These are phyloP conservation scores for Pseudopodoces humilis DNA, from an alignment of 2,113 vertebrate species.

Conservation along the genomic window DNA sequence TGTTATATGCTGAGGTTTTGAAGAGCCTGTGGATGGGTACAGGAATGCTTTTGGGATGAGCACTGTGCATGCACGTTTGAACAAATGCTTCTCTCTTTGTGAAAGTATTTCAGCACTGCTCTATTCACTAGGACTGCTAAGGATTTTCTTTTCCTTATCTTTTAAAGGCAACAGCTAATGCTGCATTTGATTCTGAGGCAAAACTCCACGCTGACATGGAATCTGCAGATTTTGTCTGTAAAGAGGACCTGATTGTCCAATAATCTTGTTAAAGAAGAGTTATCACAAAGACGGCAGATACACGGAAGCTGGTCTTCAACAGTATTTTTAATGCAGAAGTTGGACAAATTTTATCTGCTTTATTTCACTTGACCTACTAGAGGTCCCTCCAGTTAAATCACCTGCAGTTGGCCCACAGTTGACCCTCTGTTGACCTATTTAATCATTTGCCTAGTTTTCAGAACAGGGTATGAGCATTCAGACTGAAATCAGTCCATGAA, in stretches of 20 bases:
- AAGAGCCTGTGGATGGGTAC: not conserved
- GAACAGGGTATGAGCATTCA: constrained; percentile 36
- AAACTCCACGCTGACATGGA: not conserved
- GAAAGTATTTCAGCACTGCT: fast-evolving
- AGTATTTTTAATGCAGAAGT: not conserved
- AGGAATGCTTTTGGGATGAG: not conserved
- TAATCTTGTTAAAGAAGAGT: not conserved
- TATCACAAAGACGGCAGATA: not conserved
- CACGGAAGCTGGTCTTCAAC: not conserved
- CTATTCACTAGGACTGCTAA: not conserved
- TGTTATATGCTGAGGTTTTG: not conserved
- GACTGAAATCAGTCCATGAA: constrained; percentile 25
- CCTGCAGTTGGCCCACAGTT: constrained; percentile 44
- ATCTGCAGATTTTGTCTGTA: not conserved
- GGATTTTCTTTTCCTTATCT: not conserved
- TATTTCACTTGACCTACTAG: constrained; percentile 28
- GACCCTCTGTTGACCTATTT: constrained; percentile 52
- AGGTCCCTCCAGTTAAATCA: constrained; percentile 1
- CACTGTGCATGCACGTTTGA: fast-evolving
- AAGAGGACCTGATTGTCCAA: not conserved
- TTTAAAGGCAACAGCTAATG: not conserved
- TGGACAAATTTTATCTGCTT: constrained; percentile 4
- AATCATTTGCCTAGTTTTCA: constrained; percentile 16
- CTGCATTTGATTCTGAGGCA: not conserved
- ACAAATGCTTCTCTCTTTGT: not conserved